Percentiles rank a stretch among this genome's conserved stretches.
Evolutionary conservation across 2,888 invertebrate species (phyloP).

Genomic region (Lasioglossum villosulum): DNA sequence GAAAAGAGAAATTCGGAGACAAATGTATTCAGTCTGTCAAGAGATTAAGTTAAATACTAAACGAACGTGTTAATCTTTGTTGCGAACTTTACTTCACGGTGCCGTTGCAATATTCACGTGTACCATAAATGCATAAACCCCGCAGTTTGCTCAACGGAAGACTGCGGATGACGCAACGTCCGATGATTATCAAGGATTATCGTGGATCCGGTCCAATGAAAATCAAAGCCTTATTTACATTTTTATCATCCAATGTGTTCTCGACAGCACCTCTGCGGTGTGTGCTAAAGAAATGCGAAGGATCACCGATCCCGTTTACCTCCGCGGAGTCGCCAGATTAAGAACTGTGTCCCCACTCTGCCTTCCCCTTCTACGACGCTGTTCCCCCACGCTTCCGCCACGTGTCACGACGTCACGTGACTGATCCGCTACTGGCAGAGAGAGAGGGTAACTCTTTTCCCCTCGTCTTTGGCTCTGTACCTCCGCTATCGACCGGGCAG

Average conservation of each 20-base stretch:
- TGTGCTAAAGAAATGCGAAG: not conserved
- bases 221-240: conserved; percentile 8
- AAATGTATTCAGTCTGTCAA: not conserved
- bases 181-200: conserved; percentile 7
- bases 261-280: not conserved
- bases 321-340: not conserved
- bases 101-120: not conserved
- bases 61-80: not conserved
- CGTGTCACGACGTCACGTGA: too few species aligned
- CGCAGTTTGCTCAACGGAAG: conserved; percentile 12
- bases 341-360: too few species aligned
- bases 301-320: not conserved
- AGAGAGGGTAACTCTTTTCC: too few species aligned
- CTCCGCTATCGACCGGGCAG: not conserved
- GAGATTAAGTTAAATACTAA: not conserved
- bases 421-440: too few species aligned
- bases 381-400: too few species aligned
- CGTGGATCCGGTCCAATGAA: not conserved
- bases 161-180: not conserved
- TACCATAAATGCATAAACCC: not conserved
- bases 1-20: not conserved
- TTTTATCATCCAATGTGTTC: not conserved
- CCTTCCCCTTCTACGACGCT: too few species aligned
- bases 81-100: not conserved
- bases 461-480: too few species aligned